phyloP scores from a whole-genome alignment of 2,113 vertebrate genomes.

The Arothron firmamentum region DNA sequence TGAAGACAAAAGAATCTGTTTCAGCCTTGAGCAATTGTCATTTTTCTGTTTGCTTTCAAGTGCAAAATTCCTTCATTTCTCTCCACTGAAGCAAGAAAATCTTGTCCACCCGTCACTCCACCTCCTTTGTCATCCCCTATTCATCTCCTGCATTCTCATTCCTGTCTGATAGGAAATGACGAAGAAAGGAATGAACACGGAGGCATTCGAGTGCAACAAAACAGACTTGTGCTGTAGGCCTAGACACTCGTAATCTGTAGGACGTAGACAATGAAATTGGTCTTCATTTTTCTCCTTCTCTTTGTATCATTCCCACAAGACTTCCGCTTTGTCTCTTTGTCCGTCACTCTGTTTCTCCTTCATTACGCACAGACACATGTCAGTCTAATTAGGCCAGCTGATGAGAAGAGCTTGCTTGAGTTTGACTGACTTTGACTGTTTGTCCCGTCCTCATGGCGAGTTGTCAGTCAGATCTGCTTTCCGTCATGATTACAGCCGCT shows the following conservation, averaged over 20 bases:
- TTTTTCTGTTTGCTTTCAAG: slow-evolving; percentile 51
- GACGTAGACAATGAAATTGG: slow-evolving; percentile 27
- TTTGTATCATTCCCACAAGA: slow-evolving; percentile 45
- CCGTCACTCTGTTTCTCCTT: slow-evolving; percentile 1
- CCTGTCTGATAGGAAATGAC: slow-evolving; percentile 47
- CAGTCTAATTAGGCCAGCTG: slow-evolving; percentile 9
- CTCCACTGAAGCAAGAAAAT: slow-evolving; percentile 60
- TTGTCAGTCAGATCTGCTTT: no score
- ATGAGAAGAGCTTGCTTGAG: slow-evolving; percentile 4
- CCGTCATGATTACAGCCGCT: no score
- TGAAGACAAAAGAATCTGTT: slow-evolving; percentile 45
- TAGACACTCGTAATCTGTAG: slow-evolving; percentile 47
- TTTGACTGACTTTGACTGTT: not conserved
- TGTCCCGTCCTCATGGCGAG: not conserved
- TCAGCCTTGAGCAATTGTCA: slow-evolving; percentile 26
- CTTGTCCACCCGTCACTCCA: slow-evolving; percentile 50
- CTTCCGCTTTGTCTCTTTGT: slow-evolving; percentile 28
- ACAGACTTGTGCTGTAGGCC: slow-evolving; percentile 34
- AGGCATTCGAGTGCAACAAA: slow-evolving; percentile 54
- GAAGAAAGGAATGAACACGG: slow-evolving; percentile 50
- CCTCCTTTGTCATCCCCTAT: slow-evolving; percentile 54
- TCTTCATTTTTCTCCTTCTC: slow-evolving; percentile 11
- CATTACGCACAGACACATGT: slow-evolving; percentile 8
- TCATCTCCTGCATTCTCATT: slow-evolving; percentile 43
- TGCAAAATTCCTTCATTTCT: slow-evolving; percentile 52